Evolutionary conservation across 2,888 invertebrate species (phyloP).

Genomic region (Volucella zonaria): DNA sequence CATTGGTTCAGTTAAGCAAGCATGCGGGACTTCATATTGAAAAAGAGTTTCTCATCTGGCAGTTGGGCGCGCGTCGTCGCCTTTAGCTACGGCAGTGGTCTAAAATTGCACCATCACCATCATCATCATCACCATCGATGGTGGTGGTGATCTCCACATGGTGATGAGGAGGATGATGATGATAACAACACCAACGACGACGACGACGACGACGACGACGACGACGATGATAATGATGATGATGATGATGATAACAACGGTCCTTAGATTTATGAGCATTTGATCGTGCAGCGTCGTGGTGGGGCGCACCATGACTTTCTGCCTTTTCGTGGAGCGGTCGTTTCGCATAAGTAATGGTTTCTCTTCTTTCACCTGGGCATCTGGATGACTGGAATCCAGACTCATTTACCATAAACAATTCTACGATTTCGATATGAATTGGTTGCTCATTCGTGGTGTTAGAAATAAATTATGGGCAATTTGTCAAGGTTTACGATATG

Average conservation of each 20-base stretch:
- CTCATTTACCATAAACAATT: conserved; percentile 35
- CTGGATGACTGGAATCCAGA: conserved; percentile 41
- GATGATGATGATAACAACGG: conserved; percentile 71
- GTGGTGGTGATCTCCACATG: conserved; percentile 43
- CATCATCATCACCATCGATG: conserved; percentile 14
- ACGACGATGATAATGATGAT: conserved; percentile 45
- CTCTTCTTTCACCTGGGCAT: conserved; percentile 52
- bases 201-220: conserved; percentile 55
- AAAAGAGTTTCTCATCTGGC: conserved; percentile 53
- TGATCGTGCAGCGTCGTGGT: conserved; percentile 71
- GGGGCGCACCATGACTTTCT: conserved; percentile 59
- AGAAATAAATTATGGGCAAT: neutral
- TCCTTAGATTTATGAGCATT: conserved; percentile 68
- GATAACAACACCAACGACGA: conserved; percentile 40
- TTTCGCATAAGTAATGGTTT: conserved; percentile 62
- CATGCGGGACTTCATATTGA: conserved; percentile 26
- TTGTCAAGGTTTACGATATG: neutral
- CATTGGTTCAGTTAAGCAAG: conserved; percentile 55
- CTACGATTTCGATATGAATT: conserved; percentile 25
- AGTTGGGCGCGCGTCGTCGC: conserved; percentile 73
- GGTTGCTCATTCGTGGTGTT: conserved; percentile 1
- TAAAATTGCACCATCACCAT: conserved; percentile 69
- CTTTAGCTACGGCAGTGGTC: conserved; percentile 63
- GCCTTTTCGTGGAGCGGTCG: conserved; percentile 49
- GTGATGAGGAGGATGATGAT: conserved; percentile 1